Conservation (phyloP, 1,140 invertebrate species). For the Drosophila arizonae region DNA sequence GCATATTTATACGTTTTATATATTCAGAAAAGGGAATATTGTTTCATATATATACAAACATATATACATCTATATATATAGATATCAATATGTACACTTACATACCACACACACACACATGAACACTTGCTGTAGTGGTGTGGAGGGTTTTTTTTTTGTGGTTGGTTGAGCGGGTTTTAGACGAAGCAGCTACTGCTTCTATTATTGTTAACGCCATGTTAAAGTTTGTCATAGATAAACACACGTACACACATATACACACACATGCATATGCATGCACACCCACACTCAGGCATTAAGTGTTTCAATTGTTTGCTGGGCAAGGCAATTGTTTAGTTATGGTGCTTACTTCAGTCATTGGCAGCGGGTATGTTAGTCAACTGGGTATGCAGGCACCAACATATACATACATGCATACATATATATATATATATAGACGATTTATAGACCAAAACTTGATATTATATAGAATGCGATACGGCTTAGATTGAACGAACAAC, state of each 20-base stretch:
- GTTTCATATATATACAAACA: slow-evolving; percentile 31
- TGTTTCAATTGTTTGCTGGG: slow-evolving; percentile 42
- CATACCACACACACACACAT: slow-evolving; percentile 19
- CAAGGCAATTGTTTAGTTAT: slow-evolving; percentile 16
- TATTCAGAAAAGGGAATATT: slow-evolving; percentile 31
- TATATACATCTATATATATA: slow-evolving; percentile 22
- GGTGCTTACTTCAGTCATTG: slow-evolving; percentile 17
- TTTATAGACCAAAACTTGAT: too few relatives aligned
- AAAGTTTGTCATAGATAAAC: slow-evolving; percentile 36
- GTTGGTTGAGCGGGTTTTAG: slow-evolving; percentile 10
- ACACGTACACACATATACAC: slow-evolving; percentile 13
- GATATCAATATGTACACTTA: slow-evolving; percentile 7
- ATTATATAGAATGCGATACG: slow-evolving; percentile 9
- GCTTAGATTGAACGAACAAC: slow-evolving; percentile 10
- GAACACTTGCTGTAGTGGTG: slow-evolving; percentile 53
- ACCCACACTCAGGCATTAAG: slow-evolving; percentile 9
- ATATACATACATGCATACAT: too few relatives aligned
- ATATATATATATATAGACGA: too few relatives aligned
- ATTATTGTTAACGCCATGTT: slow-evolving; percentile 65
- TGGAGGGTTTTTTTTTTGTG: slow-evolving; percentile 32
- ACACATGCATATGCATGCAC: neutral
- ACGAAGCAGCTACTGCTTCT: slow-evolving; percentile 43
- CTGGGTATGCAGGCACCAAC: too few relatives aligned
- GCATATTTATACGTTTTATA: slow-evolving; percentile 75
- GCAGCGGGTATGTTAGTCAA: too few relatives aligned